Base-by-base conservation (phyloP, 2,113 vertebrate species). In the Rhinogobius similis region DNA sequence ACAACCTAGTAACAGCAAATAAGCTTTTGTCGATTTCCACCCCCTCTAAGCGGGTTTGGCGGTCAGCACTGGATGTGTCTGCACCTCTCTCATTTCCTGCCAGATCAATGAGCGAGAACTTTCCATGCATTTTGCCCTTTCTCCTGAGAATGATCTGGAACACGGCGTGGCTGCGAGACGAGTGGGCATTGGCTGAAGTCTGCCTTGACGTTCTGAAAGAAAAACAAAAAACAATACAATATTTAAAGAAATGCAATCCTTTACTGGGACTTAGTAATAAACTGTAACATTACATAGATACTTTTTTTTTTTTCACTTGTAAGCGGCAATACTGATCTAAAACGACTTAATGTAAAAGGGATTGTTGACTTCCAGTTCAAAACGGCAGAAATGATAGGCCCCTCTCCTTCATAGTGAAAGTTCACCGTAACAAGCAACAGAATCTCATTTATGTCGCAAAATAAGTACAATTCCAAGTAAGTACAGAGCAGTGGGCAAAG, bases 11-110 rank as follows among this genome's bases (percentile, higher is more conserved):
- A 29, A 99, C 94, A 70, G 97, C 98, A 88, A 99, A 92, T 87
- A 99, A 94, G 91, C 98, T 99, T 91, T 99, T 99, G 92, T 99
- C 99, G 86, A 99, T 99, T 92, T 99, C 98, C 0, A 97, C 97
- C 86, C 98, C 98, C 91, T 99, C 98, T 81, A 99, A 92, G 41
- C 97, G 92, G 0, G 98, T 99, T 87, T 99, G 97, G 20, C 98
- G 94, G 81, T 99, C 97, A 1, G 98, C 96, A 65, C 97, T 99
- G 0, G 96, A 98, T 24, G 97, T 99, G 70, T 99, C 98, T 0
- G 98, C 98, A 65, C 97, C 98, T 76, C 98, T 93, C 91, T 99
- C 98, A 67, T 99, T 99, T 70, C 98, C 98, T 53, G 97, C 98
- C 72, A 99, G 92, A 87, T 99, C 98, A 48, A 99, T 99, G 77